These are phyloP conservation scores for Chaenodraco wilsoni DNA, from an alignment of 2,797 vertebrate genomes.

Conservation along the genomic window DNA sequence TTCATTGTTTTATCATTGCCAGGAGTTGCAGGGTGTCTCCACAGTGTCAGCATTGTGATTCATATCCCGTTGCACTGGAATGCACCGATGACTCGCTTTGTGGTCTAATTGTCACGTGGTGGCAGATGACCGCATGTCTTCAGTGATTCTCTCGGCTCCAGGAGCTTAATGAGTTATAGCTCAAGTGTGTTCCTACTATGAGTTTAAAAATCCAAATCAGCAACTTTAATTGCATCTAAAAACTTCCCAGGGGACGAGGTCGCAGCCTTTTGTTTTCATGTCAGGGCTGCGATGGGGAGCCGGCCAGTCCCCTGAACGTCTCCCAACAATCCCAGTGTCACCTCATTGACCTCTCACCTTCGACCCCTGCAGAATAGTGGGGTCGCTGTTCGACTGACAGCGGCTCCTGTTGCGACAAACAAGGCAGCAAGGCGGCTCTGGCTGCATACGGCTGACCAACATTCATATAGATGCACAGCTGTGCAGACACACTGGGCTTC, in stretches of 20 bases:
- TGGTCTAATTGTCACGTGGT: constrained; percentile 53
- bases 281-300: constrained; percentile 36
- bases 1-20: constrained; percentile 7
- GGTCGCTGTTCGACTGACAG: constrained; percentile 69
- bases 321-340: constrained; percentile 61
- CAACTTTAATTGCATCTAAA: constrained; percentile 43
- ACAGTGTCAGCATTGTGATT: constrained; percentile 66
- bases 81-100: constrained; percentile 59
- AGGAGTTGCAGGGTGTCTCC: constrained; percentile 45
- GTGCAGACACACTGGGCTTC: constrained; percentile 17
- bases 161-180: constrained; percentile 54
- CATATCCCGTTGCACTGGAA: constrained; percentile 63
- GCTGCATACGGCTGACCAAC: constrained; percentile 21
- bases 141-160: constrained; percentile 5
- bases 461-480: constrained; percentile 32
- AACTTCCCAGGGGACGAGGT: constrained; percentile 41
- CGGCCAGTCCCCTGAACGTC: constrained; percentile 45
- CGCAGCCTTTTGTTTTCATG: constrained; percentile 62
- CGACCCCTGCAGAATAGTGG: constrained; percentile 63
- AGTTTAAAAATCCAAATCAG: constrained; percentile 58
- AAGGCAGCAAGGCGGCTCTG: constrained; percentile 37
- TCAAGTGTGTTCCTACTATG: constrained; percentile 33
- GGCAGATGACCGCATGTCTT: constrained; percentile 53
- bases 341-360: constrained; percentile 70
- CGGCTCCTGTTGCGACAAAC: constrained; percentile 72